These are phyloP conservation scores for Silvanus unidentatus DNA, from an alignment of 2,888 invertebrate species.

Conservation along the genomic window DNA sequence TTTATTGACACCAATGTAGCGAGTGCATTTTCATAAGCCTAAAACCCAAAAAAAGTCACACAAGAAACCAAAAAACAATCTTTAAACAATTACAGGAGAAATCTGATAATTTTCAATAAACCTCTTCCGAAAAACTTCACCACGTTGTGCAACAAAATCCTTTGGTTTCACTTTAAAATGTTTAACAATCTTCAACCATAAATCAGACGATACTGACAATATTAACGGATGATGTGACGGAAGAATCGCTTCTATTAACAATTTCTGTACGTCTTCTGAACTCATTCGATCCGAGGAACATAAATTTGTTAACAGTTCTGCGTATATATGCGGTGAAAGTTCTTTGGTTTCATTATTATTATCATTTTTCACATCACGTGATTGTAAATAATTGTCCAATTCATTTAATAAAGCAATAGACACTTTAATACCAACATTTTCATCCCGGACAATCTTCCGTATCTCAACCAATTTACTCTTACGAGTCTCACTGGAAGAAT, in stretches of 20 bases:
- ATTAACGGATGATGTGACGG: slow-evolving; percentile 73
- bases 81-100: background rate
- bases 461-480: slow-evolving; percentile 57
- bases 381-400: slow-evolving; percentile 46
- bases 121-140: slow-evolving; percentile 53
- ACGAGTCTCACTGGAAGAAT: slow-evolving; percentile 56
- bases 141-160: slow-evolving; percentile 55
- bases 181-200: slow-evolving; percentile 65
- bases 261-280: slow-evolving; percentile 50
- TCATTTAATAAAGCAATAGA: slow-evolving; percentile 61
- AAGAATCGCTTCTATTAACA: slow-evolving; percentile 63
- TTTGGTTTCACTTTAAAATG: slow-evolving; percentile 55
- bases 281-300: slow-evolving; percentile 43
- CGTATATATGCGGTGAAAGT: slow-evolving; percentile 45
- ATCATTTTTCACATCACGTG: no score
- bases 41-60: slow-evolving; percentile 14
- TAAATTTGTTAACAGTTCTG: slow-evolving; percentile 43
- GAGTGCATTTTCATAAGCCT: slow-evolving; percentile 66
- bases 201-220: slow-evolving; percentile 50
- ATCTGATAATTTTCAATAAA: slow-evolving; percentile 53
- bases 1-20: slow-evolving; percentile 61
- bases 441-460: slow-evolving; percentile 54
- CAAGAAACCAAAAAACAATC: background rate
- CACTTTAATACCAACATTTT: slow-evolving; percentile 51
- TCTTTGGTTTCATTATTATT: slow-evolving; percentile 51